Conservation (phyloP, 2,888 invertebrate species). For the Agriopis leucophaearia region DNA sequence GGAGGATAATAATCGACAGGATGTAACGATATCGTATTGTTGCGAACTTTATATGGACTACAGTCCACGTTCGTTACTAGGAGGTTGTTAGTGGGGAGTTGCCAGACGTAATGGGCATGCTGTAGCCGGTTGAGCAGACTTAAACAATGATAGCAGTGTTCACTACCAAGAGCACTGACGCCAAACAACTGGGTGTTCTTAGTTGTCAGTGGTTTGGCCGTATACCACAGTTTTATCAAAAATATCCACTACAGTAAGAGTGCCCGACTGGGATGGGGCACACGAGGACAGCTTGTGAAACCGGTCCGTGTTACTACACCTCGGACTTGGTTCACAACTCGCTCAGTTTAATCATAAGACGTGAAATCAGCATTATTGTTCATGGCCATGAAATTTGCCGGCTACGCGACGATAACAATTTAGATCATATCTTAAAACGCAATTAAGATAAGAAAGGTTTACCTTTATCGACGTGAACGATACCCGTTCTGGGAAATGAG, state of each 20-base stretch:
- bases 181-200: too few species aligned
- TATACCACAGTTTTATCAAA: background rate
- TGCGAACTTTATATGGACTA: conserved; percentile 47
- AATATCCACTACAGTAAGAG: background rate
- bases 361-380: background rate
- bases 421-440: conserved; percentile 20
- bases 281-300: conserved; percentile 3
- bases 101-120: background rate
- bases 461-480: conserved; percentile 28
- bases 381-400: conserved; percentile 22
- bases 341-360: conserved; percentile 2
- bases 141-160: background rate
- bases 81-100: background rate
- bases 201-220: too few species aligned
- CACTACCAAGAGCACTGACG: background rate
- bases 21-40: conserved; percentile 53
- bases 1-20: conserved; percentile 48
- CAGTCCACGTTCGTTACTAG: background rate
- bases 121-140: too few species aligned
- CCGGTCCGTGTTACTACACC: conserved; percentile 4
- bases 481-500: conserved; percentile 27
- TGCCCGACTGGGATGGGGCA: background rate
- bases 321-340: background rate
- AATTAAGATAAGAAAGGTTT: conserved; percentile 27
- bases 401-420: conserved; percentile 18